Evolutionary conservation across 2,113 vertebrate species (phyloP).

Genomic region (Phrynosoma platyrhinos): DNA sequence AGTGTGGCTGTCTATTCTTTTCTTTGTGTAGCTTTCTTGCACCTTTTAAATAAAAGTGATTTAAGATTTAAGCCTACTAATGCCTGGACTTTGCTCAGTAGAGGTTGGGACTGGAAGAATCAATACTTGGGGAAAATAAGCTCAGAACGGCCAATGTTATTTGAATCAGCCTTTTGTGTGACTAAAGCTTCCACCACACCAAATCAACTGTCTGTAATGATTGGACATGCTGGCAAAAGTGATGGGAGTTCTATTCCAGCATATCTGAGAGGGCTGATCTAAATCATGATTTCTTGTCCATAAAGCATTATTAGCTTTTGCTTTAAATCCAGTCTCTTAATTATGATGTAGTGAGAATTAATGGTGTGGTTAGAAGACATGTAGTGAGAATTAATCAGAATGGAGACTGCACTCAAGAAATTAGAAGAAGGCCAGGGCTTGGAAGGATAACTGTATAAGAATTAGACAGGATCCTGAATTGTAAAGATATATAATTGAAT

Average conservation of each 20-base stretch:
- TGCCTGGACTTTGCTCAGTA: not conserved
- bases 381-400: too few relatives aligned
- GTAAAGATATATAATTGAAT: too few relatives aligned
- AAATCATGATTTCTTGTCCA: not conserved
- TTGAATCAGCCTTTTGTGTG: not conserved
- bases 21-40: not conserved
- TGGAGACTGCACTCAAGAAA: too few relatives aligned
- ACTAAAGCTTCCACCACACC: not conserved
- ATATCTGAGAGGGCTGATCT: not conserved
- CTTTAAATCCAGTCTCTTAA: too few relatives aligned
- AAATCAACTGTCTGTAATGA: too few relatives aligned
- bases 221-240: not conserved
- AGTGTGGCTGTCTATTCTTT: not conserved
- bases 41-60: not conserved
- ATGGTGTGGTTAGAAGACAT: too few relatives aligned
- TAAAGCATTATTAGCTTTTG: not conserved
- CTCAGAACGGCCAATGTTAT: not conserved
- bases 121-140: too few relatives aligned
- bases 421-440: too few relatives aligned
- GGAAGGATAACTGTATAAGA: too few relatives aligned
- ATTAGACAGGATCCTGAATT: too few relatives aligned
- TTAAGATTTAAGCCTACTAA: conserved; percentile 14
- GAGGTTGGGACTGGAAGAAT: not conserved
- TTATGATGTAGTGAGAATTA: too few relatives aligned
- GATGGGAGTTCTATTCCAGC: not conserved